These are phyloP conservation scores for Macrophya annulata DNA, from an alignment of 2,888 invertebrate genomes.

Conservation along the genomic window DNA sequence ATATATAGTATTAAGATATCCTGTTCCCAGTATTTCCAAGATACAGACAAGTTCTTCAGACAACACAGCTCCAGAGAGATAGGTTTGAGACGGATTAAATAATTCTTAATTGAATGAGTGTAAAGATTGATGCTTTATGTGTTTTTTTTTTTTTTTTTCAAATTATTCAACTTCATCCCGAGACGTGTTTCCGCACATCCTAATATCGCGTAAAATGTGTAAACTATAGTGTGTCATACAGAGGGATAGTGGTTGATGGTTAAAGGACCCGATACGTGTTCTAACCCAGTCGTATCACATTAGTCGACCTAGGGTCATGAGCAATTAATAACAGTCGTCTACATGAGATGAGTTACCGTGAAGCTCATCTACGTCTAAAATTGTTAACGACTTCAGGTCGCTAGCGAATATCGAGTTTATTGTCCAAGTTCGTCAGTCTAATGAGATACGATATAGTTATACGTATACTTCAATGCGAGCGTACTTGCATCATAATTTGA, in stretches of 20 bases:
- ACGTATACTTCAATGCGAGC: not conserved
- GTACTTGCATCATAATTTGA: too few relatives aligned
- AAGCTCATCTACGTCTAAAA: not conserved
- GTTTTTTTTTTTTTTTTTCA: too few relatives aligned
- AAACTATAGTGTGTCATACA: slow-evolving; percentile 5
- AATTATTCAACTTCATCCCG: not conserved
- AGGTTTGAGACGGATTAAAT: too few relatives aligned
- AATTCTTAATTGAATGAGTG: too few relatives aligned
- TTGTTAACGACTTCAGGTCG: not conserved
- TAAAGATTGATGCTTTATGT: too few relatives aligned
- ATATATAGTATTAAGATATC: not conserved
- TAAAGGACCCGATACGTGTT: not conserved
- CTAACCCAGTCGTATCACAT: slow-evolving; percentile 1
- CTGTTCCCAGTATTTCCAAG: not conserved
- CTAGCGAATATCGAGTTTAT: not conserved
- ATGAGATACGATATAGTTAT: not conserved
- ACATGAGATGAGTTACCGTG: not conserved
- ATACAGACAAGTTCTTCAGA: too few relatives aligned
- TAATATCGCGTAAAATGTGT: not conserved
- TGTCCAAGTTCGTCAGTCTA: not conserved
- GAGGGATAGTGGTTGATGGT: not conserved
- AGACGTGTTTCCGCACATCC: not conserved
- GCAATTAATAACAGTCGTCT: not conserved
- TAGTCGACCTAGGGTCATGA: not conserved
- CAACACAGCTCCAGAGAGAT: too few relatives aligned